These are phyloP conservation scores for Ornithoptera priamus DNA, from an alignment of 2,888 invertebrate species.

Conservation along the genomic window DNA sequence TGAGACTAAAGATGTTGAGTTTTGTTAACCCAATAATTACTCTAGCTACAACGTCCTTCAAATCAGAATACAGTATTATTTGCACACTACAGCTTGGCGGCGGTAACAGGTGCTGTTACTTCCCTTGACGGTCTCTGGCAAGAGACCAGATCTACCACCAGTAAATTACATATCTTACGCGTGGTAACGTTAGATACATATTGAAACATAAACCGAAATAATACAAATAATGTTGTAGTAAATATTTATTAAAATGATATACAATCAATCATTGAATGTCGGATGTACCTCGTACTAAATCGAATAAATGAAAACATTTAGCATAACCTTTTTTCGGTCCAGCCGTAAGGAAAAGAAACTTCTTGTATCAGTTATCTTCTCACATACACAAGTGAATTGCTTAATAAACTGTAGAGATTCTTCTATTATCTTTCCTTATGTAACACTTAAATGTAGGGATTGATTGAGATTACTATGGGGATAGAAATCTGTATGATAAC, in stretches of 20 bases:
- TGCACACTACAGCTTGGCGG: no score
- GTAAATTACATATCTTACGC: no score
- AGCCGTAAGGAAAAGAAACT: slow-evolving; percentile 4
- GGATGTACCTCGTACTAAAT: not conserved
- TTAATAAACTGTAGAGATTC: not conserved
- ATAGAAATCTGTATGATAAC: not conserved
- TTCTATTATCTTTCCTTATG: not conserved
- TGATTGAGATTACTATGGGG: not conserved
- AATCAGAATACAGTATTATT: no score
- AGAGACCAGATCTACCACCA: no score
- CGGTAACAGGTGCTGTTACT: no score
- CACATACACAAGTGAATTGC: not conserved
- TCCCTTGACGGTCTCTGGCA: no score
- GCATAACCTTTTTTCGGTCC: slow-evolving; percentile 4
- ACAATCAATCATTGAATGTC: slow-evolving; percentile 6
- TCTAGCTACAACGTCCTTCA: no score
- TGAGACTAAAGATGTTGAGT: no score
- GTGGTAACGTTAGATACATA: no score
- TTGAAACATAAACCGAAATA: not conserved
- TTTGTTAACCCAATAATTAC: no score
- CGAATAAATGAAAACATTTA: not conserved
- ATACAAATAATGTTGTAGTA: not conserved
- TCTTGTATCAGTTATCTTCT: not conserved
- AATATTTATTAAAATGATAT: slow-evolving; percentile 13
- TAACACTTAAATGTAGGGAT: not conserved